phyloP scores from a whole-genome alignment of 2,888 invertebrate genomes.

The Cerceris ruficornis region DNA sequence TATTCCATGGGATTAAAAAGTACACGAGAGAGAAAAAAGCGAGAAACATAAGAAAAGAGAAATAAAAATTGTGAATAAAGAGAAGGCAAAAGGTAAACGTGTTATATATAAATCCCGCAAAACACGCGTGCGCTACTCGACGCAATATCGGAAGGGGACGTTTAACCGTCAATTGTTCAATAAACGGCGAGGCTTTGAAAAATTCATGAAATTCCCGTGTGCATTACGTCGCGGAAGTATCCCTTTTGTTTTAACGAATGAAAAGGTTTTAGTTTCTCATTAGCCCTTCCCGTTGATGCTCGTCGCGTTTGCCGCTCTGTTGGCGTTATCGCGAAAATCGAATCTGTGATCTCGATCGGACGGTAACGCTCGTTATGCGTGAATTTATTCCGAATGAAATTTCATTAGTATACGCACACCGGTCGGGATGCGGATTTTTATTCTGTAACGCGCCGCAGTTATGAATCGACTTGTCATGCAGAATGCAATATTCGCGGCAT shows the following conservation, averaged over 20 bases:
- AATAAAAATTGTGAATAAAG: no score
- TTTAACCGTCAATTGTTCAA: conserved; percentile 35
- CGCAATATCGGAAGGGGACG: background rate
- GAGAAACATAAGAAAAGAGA: no score
- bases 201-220: conserved; percentile 27
- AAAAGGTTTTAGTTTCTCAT: background rate
- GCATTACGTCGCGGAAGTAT: background rate
- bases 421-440: conserved; percentile 2
- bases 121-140: background rate
- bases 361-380: conserved; percentile 21
- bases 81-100: background rate
- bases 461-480: conserved; percentile 32
- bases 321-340: background rate
- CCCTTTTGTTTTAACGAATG: background rate
- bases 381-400: conserved; percentile 47
- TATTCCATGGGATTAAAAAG: no score
- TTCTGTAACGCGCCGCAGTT: conserved; percentile 9
- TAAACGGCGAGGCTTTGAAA: conserved; percentile 11
- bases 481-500: conserved; percentile 20
- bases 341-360: background rate
- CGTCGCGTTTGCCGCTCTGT: background rate
- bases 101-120: background rate
- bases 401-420: conserved; percentile 35
- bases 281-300: no score
- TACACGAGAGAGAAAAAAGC: no score